Evolutionary conservation across 2,888 invertebrate genomes (phyloP), one percentile per base, ranked within the genome.

Genomic region (Sphaerophoria rueppellii): DNA sequence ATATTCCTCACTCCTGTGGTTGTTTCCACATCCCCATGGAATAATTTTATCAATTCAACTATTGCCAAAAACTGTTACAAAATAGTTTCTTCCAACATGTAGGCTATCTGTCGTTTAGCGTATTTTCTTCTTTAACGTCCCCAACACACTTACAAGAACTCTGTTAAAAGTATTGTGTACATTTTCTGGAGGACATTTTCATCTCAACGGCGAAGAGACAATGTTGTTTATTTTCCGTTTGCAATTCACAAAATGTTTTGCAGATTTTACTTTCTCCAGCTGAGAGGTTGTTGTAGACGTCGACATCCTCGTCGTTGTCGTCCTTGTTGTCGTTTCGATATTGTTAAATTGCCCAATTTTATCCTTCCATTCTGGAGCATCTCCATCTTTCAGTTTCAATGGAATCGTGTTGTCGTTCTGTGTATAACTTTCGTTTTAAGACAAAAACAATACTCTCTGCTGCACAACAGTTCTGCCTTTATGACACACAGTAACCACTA

Each of bases 181-280:
- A 43, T 9, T 6, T 43, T 11, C 43, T 14, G 54, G 54, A 67
- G 40, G 60, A 77, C 60, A 61, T 61, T 77, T 50, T 61, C 82
- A 77, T 77, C 72, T 82, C 43, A 34, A 6, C 55, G 70, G 52
- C 57, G 24, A 24, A 24, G 24, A 67, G 16, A 70, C 61, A 58
- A 40, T 37, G 16, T 58, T 16, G 50, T 70, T 57, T 55, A 63
- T 72, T 67, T 67, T 52, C 37, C 37, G 55, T 63, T 70, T 52
- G 32, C 61, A 57, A 54, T 46, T 52, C 46, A 60, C 71, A 48
- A 24, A 24, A 60, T 67, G 71, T 67, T 81, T 48, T 72, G 60
- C 67, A 65, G 58, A 69, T 65, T 54, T 60, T 61, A 77, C 46
- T 55, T 52, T 48, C 72, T 82, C 48, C 76, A 72, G 77, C 77